phyloP scores from a whole-genome alignment of 2,888 invertebrate species.

The Dichetophora obliterata region DNA sequence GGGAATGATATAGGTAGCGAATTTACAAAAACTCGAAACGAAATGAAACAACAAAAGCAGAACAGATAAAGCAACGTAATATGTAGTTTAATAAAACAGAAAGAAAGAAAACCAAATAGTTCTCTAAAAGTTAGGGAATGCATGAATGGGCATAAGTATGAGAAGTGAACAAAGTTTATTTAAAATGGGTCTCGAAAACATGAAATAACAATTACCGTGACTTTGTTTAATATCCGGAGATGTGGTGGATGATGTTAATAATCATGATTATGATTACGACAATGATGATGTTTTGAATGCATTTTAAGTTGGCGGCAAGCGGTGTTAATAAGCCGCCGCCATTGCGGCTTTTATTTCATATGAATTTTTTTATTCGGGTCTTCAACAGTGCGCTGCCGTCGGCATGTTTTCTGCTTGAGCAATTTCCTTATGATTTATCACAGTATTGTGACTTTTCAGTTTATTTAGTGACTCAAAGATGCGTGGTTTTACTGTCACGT shows the following conservation, averaged over 20 bases:
- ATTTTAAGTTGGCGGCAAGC: slow-evolving; percentile 11
- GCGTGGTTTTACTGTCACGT: slow-evolving; percentile 31
- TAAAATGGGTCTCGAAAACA: slow-evolving; percentile 50
- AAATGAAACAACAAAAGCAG: too few species aligned
- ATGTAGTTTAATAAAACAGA: slow-evolving; percentile 41
- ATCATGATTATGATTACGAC: neutral
- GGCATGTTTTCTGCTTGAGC: slow-evolving; percentile 61
- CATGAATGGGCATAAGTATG: neutral
- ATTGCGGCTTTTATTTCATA: slow-evolving; percentile 1
- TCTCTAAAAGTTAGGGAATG: slow-evolving; percentile 41
- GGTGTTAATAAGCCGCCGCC: slow-evolving; percentile 24
- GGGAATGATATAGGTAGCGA: slow-evolving; percentile 57
- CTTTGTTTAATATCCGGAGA: slow-evolving; percentile 13
- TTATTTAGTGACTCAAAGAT: slow-evolving; percentile 42
- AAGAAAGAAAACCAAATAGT: slow-evolving; percentile 48
- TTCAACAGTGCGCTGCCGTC: slow-evolving; percentile 56
- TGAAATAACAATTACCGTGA: slow-evolving; percentile 27
- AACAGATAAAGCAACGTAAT: neutral
- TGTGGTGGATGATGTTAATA: neutral
- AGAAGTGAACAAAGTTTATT: slow-evolving; percentile 49
- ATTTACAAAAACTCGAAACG: slow-evolving; percentile 56
- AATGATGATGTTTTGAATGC: slow-evolving; percentile 15
- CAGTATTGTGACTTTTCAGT: slow-evolving; percentile 63
- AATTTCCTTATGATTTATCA: slow-evolving; percentile 62
- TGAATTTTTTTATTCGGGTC: slow-evolving; percentile 36